These are phyloP conservation scores for Plusia festucae DNA, from an alignment of 2,888 invertebrate genomes.

Conservation along the genomic window DNA sequence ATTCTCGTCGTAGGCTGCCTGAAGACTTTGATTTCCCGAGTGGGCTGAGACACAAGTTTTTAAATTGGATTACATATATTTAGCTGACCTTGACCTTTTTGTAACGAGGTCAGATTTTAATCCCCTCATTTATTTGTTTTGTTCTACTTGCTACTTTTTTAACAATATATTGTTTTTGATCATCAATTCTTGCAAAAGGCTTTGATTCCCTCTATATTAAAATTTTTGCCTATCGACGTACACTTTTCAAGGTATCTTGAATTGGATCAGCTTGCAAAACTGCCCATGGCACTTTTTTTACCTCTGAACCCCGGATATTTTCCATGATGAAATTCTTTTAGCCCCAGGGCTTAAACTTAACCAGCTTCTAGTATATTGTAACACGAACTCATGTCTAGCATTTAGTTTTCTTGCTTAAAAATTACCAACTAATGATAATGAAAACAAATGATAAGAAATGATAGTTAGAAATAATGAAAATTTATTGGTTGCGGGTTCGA, in stretches of 20 bases:
- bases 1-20: slow-evolving; percentile 74
- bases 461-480: too few relatives aligned
- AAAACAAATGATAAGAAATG: too few relatives aligned
- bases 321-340: not conserved
- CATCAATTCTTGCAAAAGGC: too few relatives aligned
- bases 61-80: slow-evolving; percentile 69
- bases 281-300: not conserved
- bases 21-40: slow-evolving; percentile 78
- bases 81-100: slow-evolving; percentile 59
- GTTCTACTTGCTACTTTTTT: too few relatives aligned
- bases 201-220: not conserved
- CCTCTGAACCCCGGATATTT: not conserved
- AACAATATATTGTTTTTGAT: not conserved
- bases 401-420: too few relatives aligned
- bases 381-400: too few relatives aligned
- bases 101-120: slow-evolving; percentile 56
- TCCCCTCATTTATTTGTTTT: slow-evolving; percentile 13
- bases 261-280: not conserved
- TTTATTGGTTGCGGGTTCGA: too few relatives aligned
- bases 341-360: too few relatives aligned
- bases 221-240: not conserved
- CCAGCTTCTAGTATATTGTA: too few relatives aligned
- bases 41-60: slow-evolving; percentile 69
- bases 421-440: too few relatives aligned
- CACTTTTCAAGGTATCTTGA: not conserved